Base-by-base conservation (phyloP, 2,113 vertebrate genomes). In the Myxocyprinus asiaticus region DNA sequence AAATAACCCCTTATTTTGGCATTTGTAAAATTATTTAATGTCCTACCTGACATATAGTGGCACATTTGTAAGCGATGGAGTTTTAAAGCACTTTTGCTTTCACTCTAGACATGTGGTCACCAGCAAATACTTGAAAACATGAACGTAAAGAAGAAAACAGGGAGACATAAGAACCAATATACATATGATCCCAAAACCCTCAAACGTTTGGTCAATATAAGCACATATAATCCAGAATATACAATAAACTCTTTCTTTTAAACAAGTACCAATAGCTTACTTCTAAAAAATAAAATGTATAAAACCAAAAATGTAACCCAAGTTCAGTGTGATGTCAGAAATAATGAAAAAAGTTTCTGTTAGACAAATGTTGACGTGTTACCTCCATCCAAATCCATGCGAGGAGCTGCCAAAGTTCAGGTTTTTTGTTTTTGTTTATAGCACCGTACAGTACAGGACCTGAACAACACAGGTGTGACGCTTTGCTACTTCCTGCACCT, bases 1-100 rank as follows among this genome's bases (percentile, higher is more conserved):
- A 94, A 92, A 94, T 92, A 92, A 92, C 89, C 90, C 90, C 89
- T 91, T 93, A 92, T 88, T 92, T 94, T 94, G 91, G 91, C 93
- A 92, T 94, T 85, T 86, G 85, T 92, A 91, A 92, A 94, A 92
- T 90, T 90, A 90, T 88, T 89, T 87, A 89, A 92, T 85, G 82
- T 91, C 88, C 90, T 91, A 91, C 88, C 87, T 91, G 88, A 93
- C 90, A 91, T 80, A 47, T 83, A 91, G 91, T 92, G 92, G 92
- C 92, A 93, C 90, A 86, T 91, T 88, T 88, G 87, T 91, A 93
- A 92, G 91, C 90, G 33, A 92, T 88, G 87, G 87, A 87, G 86
- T 86, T 84, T 90, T 88, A 92, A 93, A 91, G 91, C 91, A 92
- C 92, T 92, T 92, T 85, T n/a, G 89, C 89, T 91, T 92, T 88